Evolutionary conservation across 2,113 vertebrate genomes (phyloP).

Genomic region (Amblyornis subalaris): DNA sequence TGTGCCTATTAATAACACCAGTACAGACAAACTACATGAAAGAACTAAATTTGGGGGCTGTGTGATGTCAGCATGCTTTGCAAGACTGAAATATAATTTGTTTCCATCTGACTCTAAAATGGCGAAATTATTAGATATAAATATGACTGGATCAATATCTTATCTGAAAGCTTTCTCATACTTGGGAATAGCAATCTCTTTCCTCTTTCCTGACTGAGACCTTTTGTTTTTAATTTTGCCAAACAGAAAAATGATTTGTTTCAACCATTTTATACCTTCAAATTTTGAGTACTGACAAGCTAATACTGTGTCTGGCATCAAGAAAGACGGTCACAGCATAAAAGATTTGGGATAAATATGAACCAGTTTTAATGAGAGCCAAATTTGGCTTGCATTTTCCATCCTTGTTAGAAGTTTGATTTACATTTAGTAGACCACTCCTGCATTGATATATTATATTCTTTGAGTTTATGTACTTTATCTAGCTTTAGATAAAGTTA

Average conservation of each 20-base stretch:
- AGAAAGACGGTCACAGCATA: background rate
- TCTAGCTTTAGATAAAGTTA: background rate
- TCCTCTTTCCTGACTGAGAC: background rate
- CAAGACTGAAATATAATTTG: background rate
- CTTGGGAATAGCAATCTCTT: background rate
- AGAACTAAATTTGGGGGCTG: background rate
- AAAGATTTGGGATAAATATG: background rate
- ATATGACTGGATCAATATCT: background rate
- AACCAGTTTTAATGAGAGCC: background rate
- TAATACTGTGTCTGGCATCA: background rate
- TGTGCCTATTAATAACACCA: slow-evolving; percentile 48
- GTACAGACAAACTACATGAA: background rate
- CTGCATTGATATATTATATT: background rate
- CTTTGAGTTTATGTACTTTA: background rate
- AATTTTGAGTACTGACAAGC: background rate
- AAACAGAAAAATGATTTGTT: background rate
- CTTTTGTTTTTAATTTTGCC: background rate
- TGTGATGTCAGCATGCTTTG: background rate
- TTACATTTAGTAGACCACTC: background rate
- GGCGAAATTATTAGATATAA: background rate
- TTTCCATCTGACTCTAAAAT: background rate
- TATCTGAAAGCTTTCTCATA: background rate
- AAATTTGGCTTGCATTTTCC: background rate
- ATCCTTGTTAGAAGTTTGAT: background rate
- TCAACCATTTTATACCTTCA: background rate